Conservation (phyloP, 2,888 invertebrate species). For the Dione vanillae region DNA sequence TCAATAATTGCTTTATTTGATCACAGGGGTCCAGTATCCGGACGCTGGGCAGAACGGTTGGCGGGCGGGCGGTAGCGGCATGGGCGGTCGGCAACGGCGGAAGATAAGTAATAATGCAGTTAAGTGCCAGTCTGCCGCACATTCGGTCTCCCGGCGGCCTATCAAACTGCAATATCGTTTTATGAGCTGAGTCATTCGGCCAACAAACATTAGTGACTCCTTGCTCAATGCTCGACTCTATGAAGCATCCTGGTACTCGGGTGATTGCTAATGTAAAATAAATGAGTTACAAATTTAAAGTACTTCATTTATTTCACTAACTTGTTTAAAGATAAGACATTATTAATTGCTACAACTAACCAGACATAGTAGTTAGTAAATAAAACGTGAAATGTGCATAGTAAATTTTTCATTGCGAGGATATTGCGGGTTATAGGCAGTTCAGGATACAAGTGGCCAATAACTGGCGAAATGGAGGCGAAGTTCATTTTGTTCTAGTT, state of each 20-base stretch:
- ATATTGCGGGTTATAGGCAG: constrained; percentile 74
- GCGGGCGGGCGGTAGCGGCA: constrained; percentile 30
- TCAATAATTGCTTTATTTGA: constrained; percentile 55
- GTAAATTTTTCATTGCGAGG: constrained; percentile 58
- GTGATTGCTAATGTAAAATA: constrained; percentile 47
- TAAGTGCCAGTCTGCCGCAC: constrained; percentile 61
- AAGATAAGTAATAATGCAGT: constrained; percentile 66
- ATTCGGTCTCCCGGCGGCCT: constrained; percentile 58
- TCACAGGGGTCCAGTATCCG: constrained; percentile 40
- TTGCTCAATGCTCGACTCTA: constrained; percentile 41
- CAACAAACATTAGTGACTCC: constrained; percentile 51
- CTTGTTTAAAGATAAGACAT: constrained; percentile 14
- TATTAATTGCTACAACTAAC: constrained; percentile 5
- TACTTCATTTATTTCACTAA: constrained; percentile 22
- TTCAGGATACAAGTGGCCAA: constrained; percentile 73
- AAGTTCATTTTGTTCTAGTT: constrained; percentile 61
- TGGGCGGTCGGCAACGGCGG: constrained; percentile 41
- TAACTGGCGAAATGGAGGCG: constrained; percentile 62
- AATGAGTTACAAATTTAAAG: constrained; percentile 32
- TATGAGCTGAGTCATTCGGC: constrained; percentile 63
- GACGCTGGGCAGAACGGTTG: constrained; percentile 36
- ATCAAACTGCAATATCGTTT: constrained; percentile 72
- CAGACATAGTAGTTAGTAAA: constrained; percentile 3
- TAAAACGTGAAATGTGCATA: constrained; percentile 21
- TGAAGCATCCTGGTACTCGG: constrained; percentile 42